These are phyloP conservation scores for Lota lota DNA, from an alignment of 2,113 vertebrate genomes.

Conservation along the genomic window DNA sequence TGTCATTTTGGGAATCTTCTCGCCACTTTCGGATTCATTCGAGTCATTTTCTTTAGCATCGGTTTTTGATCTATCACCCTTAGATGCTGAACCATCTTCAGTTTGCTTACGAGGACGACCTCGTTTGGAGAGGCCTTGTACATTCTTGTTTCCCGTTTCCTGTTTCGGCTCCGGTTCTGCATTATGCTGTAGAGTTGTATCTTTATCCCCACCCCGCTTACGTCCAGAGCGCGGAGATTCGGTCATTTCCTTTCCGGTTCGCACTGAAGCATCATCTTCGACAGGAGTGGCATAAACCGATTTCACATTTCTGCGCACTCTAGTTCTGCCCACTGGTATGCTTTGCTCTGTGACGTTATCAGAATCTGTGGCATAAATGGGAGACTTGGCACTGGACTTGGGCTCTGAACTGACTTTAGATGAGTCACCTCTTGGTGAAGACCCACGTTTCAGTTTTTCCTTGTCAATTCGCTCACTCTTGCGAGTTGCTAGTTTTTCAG, in stretches of 20 bases:
- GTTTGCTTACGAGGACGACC: constrained; percentile 84
- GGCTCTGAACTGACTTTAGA: constrained; percentile 75
- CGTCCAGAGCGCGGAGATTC: constrained; percentile 84
- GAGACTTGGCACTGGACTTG: constrained; percentile 84
- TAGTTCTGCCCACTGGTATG: constrained; percentile 79
- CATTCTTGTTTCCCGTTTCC: constrained; percentile 6
- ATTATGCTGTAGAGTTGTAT: constrained; percentile 58
- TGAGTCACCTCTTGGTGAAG: constrained; percentile 86
- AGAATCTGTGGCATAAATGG: constrained; percentile 77
- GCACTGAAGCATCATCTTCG: constrained; percentile 78
- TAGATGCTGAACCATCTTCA: constrained; percentile 77
- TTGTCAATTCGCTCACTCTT: constrained; percentile 96
- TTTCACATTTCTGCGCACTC: constrained; percentile 85
- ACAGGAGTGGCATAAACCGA: constrained; percentile 90
- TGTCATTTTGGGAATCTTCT: constrained; percentile 67
- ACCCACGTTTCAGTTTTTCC: constrained; percentile 89
- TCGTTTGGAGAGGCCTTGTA: constrained; percentile 66
- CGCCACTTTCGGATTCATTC: constrained; percentile 78
- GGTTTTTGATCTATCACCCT: constrained; percentile 72
- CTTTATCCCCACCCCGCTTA: constrained; percentile 84
- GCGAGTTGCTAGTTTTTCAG: constrained; percentile 87
- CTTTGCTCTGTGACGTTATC: constrained; percentile 81
- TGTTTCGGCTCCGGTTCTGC: constrained; percentile 65
- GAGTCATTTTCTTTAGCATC: constrained; percentile 80
- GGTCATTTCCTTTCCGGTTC: constrained; percentile 76